Percentiles rank a stretch among this genome's conserved stretches.
Evolutionary conservation across 2,797 vertebrate species (phyloP).

Genomic region (Clamator glandarius): DNA sequence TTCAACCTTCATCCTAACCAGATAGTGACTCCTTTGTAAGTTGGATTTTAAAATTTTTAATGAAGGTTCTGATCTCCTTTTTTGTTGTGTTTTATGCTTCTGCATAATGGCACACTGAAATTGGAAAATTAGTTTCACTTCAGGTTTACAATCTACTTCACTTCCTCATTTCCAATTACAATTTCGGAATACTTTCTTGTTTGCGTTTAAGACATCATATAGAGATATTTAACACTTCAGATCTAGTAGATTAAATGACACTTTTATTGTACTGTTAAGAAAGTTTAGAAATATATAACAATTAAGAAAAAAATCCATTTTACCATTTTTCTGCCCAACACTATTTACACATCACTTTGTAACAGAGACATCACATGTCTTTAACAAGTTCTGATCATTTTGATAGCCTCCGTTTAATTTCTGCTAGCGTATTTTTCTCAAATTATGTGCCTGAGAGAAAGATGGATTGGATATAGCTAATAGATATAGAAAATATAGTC

Average conservation of each 20-base stretch:
- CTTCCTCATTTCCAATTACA: conserved; percentile 28
- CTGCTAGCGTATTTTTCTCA: neutral
- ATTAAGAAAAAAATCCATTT: accelerated
- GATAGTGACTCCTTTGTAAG: neutral
- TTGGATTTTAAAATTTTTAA: neutral
- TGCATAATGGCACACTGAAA: conserved; percentile 28
- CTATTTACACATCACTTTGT: neutral
- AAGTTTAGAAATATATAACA: neutral
- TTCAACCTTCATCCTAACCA: neutral
- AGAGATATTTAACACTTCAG: conserved; percentile 7
- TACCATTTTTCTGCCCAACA: neutral
- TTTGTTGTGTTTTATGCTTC: conserved; percentile 11
- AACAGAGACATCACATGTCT: neutral
- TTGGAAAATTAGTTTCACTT: conserved; percentile 27
- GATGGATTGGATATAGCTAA: neutral
- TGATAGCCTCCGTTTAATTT: neutral
- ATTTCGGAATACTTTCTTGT: conserved; percentile 39
- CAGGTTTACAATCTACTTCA: conserved; percentile 44
- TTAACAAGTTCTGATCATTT: neutral
- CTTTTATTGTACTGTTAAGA: neutral
- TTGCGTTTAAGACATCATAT: conserved; percentile 1
- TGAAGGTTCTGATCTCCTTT: conserved; percentile 28
- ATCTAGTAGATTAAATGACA: neutral
- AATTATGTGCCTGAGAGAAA: neutral
- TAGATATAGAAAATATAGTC: neutral